Evolutionary conservation across 2,113 vertebrate species (phyloP), one percentile per base, ranked within the genome.

Genomic region (Acanthochromis polyacanthus): DNA sequence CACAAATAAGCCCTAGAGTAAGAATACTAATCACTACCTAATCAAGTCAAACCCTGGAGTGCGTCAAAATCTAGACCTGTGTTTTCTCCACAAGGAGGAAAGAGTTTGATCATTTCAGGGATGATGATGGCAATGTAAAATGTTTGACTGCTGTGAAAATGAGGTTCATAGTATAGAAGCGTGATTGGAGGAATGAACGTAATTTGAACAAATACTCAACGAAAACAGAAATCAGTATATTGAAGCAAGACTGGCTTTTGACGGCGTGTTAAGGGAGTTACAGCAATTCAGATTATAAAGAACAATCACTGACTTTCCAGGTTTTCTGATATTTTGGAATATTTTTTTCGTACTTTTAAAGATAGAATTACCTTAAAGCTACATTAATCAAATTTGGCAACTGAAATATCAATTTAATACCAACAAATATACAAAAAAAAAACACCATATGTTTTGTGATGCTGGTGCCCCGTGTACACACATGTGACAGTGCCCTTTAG

Each of bases 11-110:
- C 59, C 30, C 10, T 10, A 23, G 30, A 57, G 67, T 36, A 66
- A 70, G 30, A 73, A 40, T 16, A 6, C 53, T 40, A 61, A 74
- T 51, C 36, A 19, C 45, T 71, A n/a, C 20, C 58, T 65, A 23
- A 73, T 67, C 48, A 52, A 48, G 56, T 58, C 62, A 15, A 32
- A 32, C 43, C 4, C 38, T 59, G 48, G 38, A 68, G 56, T 65
- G 20, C 22, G 10, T 20, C 46, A 71, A 68, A 61, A 55, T 61
- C 40, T 43, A 36, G n/a, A 48, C 20, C 8, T 46, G 25, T 40
- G 23, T n/a, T 19, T 36, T 3, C 11, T 71, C n/a, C 12, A 46
- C 20, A 70, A 17, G 45, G 57, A 48, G 8, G 43, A 76, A 71
- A 46, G 59, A 30, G 11, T 51, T 0, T 0, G 15, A 40, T 57